Evolutionary conservation across 2,888 invertebrate genomes (phyloP), one percentile per base, ranked within the genome.

Genomic region (Polydrusus tereticollis): DNA sequence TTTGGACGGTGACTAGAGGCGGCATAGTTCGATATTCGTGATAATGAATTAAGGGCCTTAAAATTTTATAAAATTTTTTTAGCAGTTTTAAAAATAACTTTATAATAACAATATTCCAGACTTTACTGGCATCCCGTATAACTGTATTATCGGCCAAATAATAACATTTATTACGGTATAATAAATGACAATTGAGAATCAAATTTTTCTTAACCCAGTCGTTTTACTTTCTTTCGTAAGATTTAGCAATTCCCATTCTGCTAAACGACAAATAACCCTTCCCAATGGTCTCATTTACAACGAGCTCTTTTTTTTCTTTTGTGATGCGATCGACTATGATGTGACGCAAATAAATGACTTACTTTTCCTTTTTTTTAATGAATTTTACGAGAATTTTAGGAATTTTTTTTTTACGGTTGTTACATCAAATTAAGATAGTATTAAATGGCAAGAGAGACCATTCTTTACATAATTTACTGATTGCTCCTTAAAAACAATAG

Each of bases 211-310:
- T 45, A 18, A 45, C 10, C 21, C 20, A 45, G 12, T 20, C 1
- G 18, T 45, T 12, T 43, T 6, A 8, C 21, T 12, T 20, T n/a
- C n/a, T n/a, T n/a, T n/a, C n/a, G n/a, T n/a, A 23, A 47, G 23
- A 47, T 23, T 47, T 7, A 23, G 47, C 57, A 59, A 67, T 62
- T 67, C 41, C 67, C 50, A 67, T 67, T 72, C 62, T 62, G 62
- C 41, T 66, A 60, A 26, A 67, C 67, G 67, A 72, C 72, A 72
- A 72, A 68, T 63, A 72, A 68, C 67, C 67, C 68, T 68, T 72
- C 41, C 63, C 47, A 63, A 72, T 47, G 55, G 57, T 47, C 69
- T 52, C 58, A 68, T 67, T 72, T 63, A 66, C 45, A 43, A 14
- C 57, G 36, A n/a, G 43, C 20, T 66, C 60, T 57, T 66, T 72